phyloP scores from a whole-genome alignment of 35 echinoderm and acorn worm genomes.

The Heliocidaris erythrogramma region DNA sequence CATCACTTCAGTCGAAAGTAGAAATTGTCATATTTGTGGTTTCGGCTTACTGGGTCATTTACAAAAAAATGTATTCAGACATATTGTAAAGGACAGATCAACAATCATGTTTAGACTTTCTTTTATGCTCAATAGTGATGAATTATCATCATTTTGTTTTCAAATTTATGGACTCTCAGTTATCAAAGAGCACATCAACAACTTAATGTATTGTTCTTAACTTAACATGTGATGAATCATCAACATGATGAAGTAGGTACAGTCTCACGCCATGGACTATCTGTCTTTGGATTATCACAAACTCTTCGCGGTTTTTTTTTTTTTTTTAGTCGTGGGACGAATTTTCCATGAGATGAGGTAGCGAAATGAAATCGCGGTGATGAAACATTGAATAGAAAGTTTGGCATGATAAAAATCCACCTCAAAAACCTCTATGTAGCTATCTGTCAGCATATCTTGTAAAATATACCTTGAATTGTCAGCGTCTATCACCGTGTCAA shows the following conservation, averaged over 20 bases:
- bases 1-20: background rate
- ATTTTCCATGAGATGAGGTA: background rate
- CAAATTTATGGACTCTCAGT: background rate
- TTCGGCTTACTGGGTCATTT: background rate
- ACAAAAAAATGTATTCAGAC: background rate
- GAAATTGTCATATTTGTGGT: background rate
- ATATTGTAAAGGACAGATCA: background rate
- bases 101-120: background rate
- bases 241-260: background rate
- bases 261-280: background rate
- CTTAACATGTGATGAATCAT: background rate
- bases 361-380: background rate
- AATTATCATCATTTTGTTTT: background rate
- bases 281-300: background rate
- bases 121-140: background rate
- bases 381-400: background rate
- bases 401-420: background rate
- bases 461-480: background rate
- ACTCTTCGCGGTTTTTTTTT: background rate
- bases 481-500: background rate
- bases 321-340: background rate
- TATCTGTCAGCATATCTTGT: background rate
- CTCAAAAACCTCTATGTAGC: background rate
- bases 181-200: background rate
- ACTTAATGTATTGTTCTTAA: background rate